Evolutionary conservation across 2,888 invertebrate species (phyloP), one percentile per base, ranked within the genome.

Genomic region (Epinotia brunnichana): DNA sequence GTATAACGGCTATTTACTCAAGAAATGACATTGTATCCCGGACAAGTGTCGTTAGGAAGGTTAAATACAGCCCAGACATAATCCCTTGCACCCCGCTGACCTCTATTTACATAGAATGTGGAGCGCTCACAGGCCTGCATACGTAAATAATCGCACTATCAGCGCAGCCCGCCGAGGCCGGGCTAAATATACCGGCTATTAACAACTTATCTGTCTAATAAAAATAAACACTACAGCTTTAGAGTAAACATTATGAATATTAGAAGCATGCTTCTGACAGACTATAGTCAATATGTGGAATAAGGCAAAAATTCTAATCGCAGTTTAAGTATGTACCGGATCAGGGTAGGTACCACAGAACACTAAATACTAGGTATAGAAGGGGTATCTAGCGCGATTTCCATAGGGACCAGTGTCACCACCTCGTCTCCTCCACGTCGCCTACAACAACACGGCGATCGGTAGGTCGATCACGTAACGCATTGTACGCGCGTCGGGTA

Each of bases 141-240:
- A 73, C 69, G 63, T 59, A 73, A 73, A 73, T 73, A 68, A 62
- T 63, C 53, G 39, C 51, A n/a, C 53, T 63, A 63, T 69, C 56
- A 24, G 51, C 41, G 54, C 60, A 24, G 44, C 51, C 60, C 53
- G 51, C 61, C 51, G 69, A 63, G 57, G 69, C 59, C n/a, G 69
- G 13, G 24, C 69, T 73, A 73, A 59, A 69, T 63, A 69, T 73
- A 73, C 29, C 57, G 19, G 57, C 63, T 63, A 69, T 63, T 73
- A 59, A 69, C 51, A 56, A 48, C 35, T 54, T 73, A 62, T 73
- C 57, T 63, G 19, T 24, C 35, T 48, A 15, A 56, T 68, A 19
- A 51, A 56, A 67, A 68, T 61, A 62, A 29, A 60, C 29, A 71
- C n/a, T n/a, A 24, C 48, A 44, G 13, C 56, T 48, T 39, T 35